Base-by-base conservation (phyloP, 2,797 vertebrate species). In the Girardinus metallicus region DNA sequence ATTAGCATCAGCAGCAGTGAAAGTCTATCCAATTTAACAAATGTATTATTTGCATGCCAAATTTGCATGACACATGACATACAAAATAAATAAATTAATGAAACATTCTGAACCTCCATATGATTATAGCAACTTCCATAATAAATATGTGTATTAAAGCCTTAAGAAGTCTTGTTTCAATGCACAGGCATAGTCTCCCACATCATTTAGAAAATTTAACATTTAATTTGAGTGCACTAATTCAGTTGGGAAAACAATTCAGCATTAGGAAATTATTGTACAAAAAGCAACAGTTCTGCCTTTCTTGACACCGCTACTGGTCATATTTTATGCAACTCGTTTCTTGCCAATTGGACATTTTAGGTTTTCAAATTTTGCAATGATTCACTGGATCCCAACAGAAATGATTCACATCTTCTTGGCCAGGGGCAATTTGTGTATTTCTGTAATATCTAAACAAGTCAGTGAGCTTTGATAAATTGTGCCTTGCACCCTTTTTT, bases 271-370 rank as follows among this genome's bases (percentile, higher is more conserved):
- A 49, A 73, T 36, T 0, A 73, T 36, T 74, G 18, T 39, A 34
- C 21, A 36, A 53, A 53, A 74, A 74, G 12, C 34, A 86, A 16
- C 41, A 16, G 26, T 16, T 12, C 41, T 86, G 85, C 72, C 74
- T 78, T 89, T 75, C 75, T 85, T 82, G 71, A 86, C 84, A 85
- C 87, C 90, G 23, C 23, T 26, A 13, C 21, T 6, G 39, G 13
- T 70, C 18, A 43, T 41, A 43, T 71, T 71, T 44, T 71, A n/a
- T n/a, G 26, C 26, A 71, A 29, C 68, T 43, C 2, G 1, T 29
- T 71, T 71, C 39, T 41, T 26, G 41, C 21, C 36, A 68, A 41
- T 26, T 41, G 21, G 36, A 68, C 1, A 18, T 68, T 68, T 71
- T 29, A n/a, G 41, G 26, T 44, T 39, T 31, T 4, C 13, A 43